Evolutionary conservation across 53 echinoderm and acorn worm genomes (phyloP).

Genomic region (Crossaster papposus): DNA sequence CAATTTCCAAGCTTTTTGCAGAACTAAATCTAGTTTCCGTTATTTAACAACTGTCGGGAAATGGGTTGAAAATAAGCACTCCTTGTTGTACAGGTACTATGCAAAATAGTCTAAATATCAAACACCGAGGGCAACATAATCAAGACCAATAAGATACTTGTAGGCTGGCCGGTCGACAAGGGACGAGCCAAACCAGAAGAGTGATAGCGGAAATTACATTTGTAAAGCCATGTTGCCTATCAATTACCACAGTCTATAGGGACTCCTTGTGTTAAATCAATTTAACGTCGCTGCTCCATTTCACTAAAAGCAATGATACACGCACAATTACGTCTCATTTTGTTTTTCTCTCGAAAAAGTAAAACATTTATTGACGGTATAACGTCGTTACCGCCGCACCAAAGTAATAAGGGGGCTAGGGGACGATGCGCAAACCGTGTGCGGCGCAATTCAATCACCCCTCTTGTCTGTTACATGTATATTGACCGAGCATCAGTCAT

Average conservation of each 20-base stretch:
- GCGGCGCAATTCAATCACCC: conserved; percentile 52
- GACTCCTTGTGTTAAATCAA: conserved; percentile 46
- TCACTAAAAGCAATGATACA: conserved; percentile 66
- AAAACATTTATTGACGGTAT: conserved; percentile 43
- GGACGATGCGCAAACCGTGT: not conserved
- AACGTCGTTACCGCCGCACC: conserved; percentile 37
- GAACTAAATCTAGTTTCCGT: not conserved
- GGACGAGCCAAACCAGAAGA: conserved; percentile 8
- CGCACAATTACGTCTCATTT: conserved; percentile 55
- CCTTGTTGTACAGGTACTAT: conserved; percentile 26
- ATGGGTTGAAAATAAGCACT: not conserved
- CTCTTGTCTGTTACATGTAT: conserved; percentile 34
- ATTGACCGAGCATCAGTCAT: conserved; percentile 48
- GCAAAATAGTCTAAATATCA: conserved; percentile 41
- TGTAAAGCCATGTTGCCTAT: conserved; percentile 66
- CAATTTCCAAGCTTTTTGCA: not conserved
- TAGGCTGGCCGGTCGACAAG: conserved; percentile 2
- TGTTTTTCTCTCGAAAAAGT: conserved; percentile 16
- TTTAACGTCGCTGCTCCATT: conserved; percentile 55
- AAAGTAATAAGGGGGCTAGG: conserved; percentile 45
- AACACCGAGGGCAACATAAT: conserved; percentile 54
- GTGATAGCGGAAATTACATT: conserved; percentile 49
- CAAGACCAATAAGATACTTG: conserved; percentile 53
- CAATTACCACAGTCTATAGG: conserved; percentile 61
- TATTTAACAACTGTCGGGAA: conserved; percentile 13